phyloP scores from a whole-genome alignment of 1,140 invertebrate species.

The Pseudoatta argentina region DNA sequence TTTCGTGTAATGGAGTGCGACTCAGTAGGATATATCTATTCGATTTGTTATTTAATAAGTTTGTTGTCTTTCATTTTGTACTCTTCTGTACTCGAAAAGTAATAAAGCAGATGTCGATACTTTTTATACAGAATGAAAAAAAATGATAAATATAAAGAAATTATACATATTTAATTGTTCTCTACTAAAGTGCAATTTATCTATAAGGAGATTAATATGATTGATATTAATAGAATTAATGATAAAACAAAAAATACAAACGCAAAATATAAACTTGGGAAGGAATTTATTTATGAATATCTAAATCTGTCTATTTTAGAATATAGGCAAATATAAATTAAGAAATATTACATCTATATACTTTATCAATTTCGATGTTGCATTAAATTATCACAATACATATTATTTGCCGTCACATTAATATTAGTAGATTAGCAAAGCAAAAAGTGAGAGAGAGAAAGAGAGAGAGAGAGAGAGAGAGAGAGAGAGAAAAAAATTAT shows the following conservation, averaged over 20 bases:
- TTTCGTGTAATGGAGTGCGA: slow-evolving; percentile 41
- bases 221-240: slow-evolving; percentile 6
- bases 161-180: not conserved
- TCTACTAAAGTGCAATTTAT: not conserved
- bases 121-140: slow-evolving; percentile 2
- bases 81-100: not conserved
- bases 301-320: not conserved
- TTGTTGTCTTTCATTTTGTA: not conserved
- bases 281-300: not conserved
- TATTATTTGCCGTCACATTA: too few species aligned
- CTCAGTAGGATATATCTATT: slow-evolving; percentile 14
- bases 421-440: not conserved
- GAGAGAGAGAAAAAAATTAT: not conserved
- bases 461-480: not conserved
- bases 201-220: not conserved
- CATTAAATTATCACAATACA: not conserved
- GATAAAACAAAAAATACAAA: not conserved
- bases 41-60: slow-evolving; percentile 40
- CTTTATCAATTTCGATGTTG: not conserved
- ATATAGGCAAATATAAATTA: not conserved
- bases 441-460: not conserved
- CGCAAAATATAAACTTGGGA: not conserved
- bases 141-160: too few species aligned
- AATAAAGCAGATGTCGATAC: not conserved
- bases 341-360: not conserved